Conservation (phyloP, 1,140 invertebrate species). For the Heliconius hermathena region DNA sequence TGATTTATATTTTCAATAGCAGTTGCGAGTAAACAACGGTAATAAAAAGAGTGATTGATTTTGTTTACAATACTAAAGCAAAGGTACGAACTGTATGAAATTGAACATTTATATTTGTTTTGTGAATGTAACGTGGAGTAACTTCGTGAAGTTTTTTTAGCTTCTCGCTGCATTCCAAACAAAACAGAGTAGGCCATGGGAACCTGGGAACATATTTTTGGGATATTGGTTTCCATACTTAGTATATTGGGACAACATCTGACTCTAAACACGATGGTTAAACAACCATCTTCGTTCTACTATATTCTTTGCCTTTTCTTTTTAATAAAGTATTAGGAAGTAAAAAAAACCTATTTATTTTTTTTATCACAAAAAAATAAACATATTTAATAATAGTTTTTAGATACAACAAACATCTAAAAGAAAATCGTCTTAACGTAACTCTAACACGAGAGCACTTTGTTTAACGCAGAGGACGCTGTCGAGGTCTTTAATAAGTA, state of each 20-base stretch:
- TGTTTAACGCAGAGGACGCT: constrained; percentile 26
- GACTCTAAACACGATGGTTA: too few species aligned
- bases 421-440: constrained; percentile 21
- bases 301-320: too few species aligned
- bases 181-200: neutral
- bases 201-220: neutral
- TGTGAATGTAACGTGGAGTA: neutral
- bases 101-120: neutral
- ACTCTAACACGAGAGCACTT: constrained; percentile 25
- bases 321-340: too few species aligned
- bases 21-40: constrained; percentile 5
- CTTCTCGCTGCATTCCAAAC: too few species aligned
- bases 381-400: neutral
- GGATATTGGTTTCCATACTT: neutral
- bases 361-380: too few species aligned
- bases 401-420: neutral
- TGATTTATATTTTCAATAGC: neutral
- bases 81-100: neutral
- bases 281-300: too few species aligned
- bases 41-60: constrained; percentile 8
- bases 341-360: too few species aligned
- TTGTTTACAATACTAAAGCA: constrained; percentile 5
- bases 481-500: constrained; percentile 19
- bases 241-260: too few species aligned
- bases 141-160: too few species aligned